phyloP scores from a whole-genome alignment of 2,888 invertebrate species.

The Oligia strigilis region DNA sequence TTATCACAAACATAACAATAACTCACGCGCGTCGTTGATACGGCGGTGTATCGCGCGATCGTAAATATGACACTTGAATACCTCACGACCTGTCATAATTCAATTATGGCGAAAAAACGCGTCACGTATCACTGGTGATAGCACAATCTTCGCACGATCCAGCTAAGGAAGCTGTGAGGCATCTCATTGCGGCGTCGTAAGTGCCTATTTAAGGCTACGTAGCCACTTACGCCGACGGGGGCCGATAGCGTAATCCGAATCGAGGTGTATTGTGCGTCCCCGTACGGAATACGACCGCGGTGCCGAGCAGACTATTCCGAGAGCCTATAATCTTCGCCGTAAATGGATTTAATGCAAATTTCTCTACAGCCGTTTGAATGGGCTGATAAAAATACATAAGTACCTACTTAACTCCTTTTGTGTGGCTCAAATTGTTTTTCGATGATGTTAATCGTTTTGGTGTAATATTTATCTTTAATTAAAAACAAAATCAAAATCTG shows the following conservation, averaged over 20 bases:
- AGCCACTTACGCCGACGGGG: slow-evolving; percentile 82
- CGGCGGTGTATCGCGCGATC: slow-evolving; percentile 67
- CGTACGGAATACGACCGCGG: slow-evolving; percentile 72
- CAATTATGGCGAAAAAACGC: slow-evolving; percentile 84
- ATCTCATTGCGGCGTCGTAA: slow-evolving; percentile 86
- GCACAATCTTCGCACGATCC: slow-evolving; percentile 83
- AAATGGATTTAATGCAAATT: slow-evolving; percentile 88
- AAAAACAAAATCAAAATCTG: neutral
- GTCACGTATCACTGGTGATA: slow-evolving; percentile 83
- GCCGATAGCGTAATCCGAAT: slow-evolving; percentile 87
- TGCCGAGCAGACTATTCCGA: slow-evolving; percentile 80
- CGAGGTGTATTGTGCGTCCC: slow-evolving; percentile 85
- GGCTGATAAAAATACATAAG: slow-evolving; percentile 79
- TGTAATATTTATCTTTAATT: slow-evolving; percentile 20
- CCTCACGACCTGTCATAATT: slow-evolving; percentile 82
- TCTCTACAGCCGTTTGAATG: slow-evolving; percentile 78
- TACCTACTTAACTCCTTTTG: slow-evolving; percentile 79
- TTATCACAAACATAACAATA: slow-evolving; percentile 71
- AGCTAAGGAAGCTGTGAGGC: slow-evolving; percentile 84
- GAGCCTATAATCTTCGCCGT: slow-evolving; percentile 84
- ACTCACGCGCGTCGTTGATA: slow-evolving; percentile 65
- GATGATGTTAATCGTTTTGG: slow-evolving; percentile 55
- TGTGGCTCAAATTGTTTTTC: slow-evolving; percentile 79
- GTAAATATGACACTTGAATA: slow-evolving; percentile 77
- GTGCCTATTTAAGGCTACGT: slow-evolving; percentile 87